Evolutionary conservation across 1,140 invertebrate genomes (phyloP), one percentile per base, ranked within the genome.

Genomic region (Lepidurus arcticus): DNA sequence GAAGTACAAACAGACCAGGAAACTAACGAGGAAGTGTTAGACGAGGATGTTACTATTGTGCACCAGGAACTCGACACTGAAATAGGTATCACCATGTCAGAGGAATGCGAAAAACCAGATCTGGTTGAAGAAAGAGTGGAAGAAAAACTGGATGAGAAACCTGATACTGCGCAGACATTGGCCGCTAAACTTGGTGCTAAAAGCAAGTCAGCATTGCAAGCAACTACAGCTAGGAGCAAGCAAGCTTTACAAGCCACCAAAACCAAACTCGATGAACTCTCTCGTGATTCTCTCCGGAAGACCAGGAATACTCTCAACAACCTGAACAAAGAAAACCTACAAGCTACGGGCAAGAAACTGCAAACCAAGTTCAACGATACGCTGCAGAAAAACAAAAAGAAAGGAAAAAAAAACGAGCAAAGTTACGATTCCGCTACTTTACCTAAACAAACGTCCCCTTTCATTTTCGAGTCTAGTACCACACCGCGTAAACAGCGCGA

Each of bases 11-110:
- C 79, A 45, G 79, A 80, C 0, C 79, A 80, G 10, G 73, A 84
- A 82, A 80, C 81, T 80, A 75, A 82, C 34, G 73, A 82, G 78
- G 75, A 82, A 81, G 76, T 82, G 77, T 44, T 81, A 78, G 65
- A 81, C 44, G 79, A 80, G 80, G 43, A 77, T 78, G 79, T 79
- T 42, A 44, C 76, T 11, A 21, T 13, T 47, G 42, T 75, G 26
- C 77, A 79, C 1, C 79, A 78, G 44, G 11, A 74, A 21, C 16
- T 65, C 2, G 82, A 84, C 42, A 73, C 81, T 45, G 73, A 79
- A 6, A 78, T 83, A 79, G 82, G 84, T 73, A 82, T 82, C n/a
- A 83, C 82, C 1, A 34, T 34, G 75, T 76, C 81, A 42, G 73
- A 82, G 34, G 82, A 82, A 73, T 78, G 76, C 26, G 81, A 81